These are phyloP conservation scores for Cygnus olor DNA, from an alignment of 2,797 vertebrate species.

Conservation along the genomic window DNA sequence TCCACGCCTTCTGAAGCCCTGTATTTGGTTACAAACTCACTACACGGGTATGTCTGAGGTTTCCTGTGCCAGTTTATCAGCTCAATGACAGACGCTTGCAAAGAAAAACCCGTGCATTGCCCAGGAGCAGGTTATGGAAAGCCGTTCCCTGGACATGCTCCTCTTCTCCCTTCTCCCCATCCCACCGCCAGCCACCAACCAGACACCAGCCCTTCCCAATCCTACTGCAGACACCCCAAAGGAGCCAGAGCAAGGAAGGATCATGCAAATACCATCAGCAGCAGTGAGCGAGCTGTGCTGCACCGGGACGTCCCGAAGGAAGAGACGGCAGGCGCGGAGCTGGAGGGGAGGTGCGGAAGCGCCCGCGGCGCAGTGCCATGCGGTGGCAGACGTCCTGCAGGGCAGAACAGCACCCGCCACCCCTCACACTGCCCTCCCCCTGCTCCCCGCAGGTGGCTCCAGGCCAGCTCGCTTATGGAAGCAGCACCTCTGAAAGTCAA, in stretches of 20 bases:
- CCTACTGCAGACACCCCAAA: rapidly evolving
- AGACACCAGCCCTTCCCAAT: neutral
- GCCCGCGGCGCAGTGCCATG: no score
- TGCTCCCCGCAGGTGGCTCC: neutral
- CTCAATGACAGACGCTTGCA: rapidly evolving
- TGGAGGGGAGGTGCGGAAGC: rapidly evolving
- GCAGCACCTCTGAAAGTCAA: neutral
- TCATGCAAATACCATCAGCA: neutral
- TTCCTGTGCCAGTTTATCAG: conserved; percentile 15
- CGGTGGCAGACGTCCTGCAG: neutral
- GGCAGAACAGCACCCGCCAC: neutral
- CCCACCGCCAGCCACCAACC: neutral
- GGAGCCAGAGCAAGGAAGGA: rapidly evolving
- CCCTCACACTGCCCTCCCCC: neutral
- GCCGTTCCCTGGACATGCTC: rapidly evolving
- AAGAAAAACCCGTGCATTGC: neutral
- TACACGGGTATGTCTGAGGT: neutral
- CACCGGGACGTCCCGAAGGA: neutral
- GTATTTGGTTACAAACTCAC: neutral
- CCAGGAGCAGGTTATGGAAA: neutral
- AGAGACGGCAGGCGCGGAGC: rapidly evolving
- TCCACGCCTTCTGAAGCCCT: neutral
- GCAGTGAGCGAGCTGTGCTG: rapidly evolving
- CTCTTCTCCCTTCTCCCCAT: neutral
- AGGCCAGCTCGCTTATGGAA: neutral